These are phyloP conservation scores for Atlantisia rogersi DNA, from an alignment of 2,113 vertebrate species.

Conservation along the genomic window DNA sequence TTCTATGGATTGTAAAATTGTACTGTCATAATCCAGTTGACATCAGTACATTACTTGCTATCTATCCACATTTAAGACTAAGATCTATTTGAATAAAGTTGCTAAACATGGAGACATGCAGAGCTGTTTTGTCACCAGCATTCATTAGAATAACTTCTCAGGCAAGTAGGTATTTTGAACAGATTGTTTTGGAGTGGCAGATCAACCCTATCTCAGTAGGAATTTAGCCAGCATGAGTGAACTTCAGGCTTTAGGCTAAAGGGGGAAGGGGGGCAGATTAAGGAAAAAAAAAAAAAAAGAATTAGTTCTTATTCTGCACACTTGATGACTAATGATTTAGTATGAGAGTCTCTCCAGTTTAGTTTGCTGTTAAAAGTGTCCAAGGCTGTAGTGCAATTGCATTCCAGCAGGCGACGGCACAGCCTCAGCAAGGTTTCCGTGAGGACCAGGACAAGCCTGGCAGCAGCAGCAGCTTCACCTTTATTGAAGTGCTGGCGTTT, in stretches of 20 bases:
- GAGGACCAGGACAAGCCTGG: accelerated
- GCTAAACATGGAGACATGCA: not conserved
- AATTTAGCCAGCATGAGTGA: not conserved
- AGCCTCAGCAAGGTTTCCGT: not conserved
- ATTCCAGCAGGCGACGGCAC: constrained; percentile 52
- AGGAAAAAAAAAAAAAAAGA: not conserved
- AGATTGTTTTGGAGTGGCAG: not conserved
- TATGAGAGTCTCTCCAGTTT: not conserved
- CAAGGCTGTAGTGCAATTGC: not conserved
- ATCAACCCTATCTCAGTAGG: not conserved
- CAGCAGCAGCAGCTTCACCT: not conserved
- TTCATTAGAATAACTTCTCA: not conserved
- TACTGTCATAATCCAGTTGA: not conserved
- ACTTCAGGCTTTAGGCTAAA: not conserved
- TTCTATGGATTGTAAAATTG: not conserved
- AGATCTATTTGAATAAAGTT: not conserved
- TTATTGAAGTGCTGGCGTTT: accelerated
- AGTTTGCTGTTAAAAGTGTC: not conserved
- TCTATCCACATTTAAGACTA: not conserved
- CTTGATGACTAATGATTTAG: not conserved
- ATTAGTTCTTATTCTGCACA: not conserved
- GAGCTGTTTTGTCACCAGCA: not conserved
- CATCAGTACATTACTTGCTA: not conserved
- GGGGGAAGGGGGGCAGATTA: accelerated
- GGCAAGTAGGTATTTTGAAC: not conserved